A percentile compares a stretch with the other conserved stretches of the same genome.
Evolutionary conservation across 1,140 invertebrate species (phyloP).

Genomic region (Trachymyrmex septentrionalis): DNA sequence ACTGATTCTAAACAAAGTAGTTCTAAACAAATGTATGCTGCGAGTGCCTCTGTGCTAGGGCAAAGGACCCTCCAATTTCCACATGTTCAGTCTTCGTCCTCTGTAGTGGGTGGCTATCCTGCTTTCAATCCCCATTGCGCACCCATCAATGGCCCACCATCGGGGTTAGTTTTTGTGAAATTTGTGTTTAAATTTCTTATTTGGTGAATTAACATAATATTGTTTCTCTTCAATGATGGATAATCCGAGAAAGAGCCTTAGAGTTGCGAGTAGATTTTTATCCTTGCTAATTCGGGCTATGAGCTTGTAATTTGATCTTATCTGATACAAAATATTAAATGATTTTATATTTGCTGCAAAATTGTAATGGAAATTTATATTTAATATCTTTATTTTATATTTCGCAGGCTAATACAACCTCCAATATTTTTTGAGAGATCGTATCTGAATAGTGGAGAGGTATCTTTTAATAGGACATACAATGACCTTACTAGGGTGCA

Average conservation of each 20-base stretch:
- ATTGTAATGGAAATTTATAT: background rate
- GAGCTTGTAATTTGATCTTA: constrained; percentile 85
- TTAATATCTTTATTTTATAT: constrained; percentile 56
- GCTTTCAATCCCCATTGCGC: constrained; percentile 82
- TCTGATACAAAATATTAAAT: constrained; percentile 77
- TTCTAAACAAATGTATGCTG: constrained; percentile 84
- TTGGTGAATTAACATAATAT: background rate
- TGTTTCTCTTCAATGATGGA: constrained; percentile 66
- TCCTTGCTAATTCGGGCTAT: constrained; percentile 83
- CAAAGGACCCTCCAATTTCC: constrained; percentile 84
- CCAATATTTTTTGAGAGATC: constrained; percentile 78
- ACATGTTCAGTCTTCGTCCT: constrained; percentile 83
- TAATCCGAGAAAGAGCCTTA: constrained; percentile 83
- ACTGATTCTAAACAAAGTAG: constrained; percentile 70
- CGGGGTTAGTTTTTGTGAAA: constrained; percentile 78
- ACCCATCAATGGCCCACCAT: constrained; percentile 70
- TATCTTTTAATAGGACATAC: constrained; percentile 80
- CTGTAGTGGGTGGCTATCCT: constrained; percentile 80
- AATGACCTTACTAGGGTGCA: constrained; percentile 80
- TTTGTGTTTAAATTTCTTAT: constrained; percentile 18
- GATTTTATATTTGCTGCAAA: constrained; percentile 28
- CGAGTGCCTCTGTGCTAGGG: constrained; percentile 79
- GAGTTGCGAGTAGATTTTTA: constrained; percentile 83
- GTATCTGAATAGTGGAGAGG: constrained; percentile 78
- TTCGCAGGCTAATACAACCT: constrained; percentile 80